phyloP scores from a whole-genome alignment of 2,113 vertebrate genomes.

The Conger conger region DNA sequence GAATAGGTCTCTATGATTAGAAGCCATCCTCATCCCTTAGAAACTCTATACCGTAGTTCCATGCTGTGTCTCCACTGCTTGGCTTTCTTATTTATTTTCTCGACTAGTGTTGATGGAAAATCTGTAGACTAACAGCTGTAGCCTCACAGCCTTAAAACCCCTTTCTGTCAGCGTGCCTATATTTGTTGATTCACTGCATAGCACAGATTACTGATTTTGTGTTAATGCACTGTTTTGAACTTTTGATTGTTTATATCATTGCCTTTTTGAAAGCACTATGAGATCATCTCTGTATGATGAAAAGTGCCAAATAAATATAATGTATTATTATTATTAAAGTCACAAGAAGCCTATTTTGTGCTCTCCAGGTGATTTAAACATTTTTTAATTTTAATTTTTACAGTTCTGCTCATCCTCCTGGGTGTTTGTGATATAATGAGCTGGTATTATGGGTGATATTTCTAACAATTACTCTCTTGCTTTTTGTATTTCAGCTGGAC shows the following conservation, averaged over 20 bases:
- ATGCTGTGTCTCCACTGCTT: background rate
- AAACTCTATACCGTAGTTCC: conserved; percentile 1
- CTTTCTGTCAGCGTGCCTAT: too few relatives aligned
- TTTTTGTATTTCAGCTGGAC: conserved; percentile 52
- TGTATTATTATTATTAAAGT: too few relatives aligned
- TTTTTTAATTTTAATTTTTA: background rate
- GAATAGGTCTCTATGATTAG: conserved; percentile 1
- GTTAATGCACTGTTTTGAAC: too few relatives aligned
- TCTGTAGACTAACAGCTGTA: background rate
- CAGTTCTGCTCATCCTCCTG: background rate
- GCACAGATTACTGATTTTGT: too few relatives aligned
- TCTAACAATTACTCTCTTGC: conserved; percentile 22
- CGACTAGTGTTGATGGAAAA: background rate
- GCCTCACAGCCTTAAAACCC: too few relatives aligned
- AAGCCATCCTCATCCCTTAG: background rate
- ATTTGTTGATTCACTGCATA: too few relatives aligned
- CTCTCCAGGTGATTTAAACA: too few relatives aligned
- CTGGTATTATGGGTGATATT: background rate
- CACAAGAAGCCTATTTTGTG: too few relatives aligned
- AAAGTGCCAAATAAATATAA: too few relatives aligned
- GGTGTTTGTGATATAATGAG: background rate
- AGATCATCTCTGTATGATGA: too few relatives aligned
- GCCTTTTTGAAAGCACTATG: too few relatives aligned
- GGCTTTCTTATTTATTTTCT: background rate
- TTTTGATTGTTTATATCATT: too few relatives aligned